These are phyloP conservation scores for Halcyon malimbica DNA, from an alignment of 2,113 vertebrate genomes.

Conservation along the genomic window DNA sequence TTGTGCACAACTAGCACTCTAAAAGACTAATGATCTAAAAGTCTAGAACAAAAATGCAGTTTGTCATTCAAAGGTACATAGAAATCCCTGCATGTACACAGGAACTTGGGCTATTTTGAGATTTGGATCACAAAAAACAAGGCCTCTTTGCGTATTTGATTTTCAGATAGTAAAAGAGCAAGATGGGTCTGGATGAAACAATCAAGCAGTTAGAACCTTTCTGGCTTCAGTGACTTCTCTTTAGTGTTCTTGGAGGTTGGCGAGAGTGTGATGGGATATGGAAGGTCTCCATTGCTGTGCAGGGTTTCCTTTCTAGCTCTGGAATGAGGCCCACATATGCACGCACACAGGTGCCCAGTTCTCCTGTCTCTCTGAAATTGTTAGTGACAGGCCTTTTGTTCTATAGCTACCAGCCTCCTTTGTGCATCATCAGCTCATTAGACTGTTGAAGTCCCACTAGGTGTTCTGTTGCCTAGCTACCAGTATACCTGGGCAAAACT, in stretches of 20 bases:
- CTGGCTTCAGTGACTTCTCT: background rate
- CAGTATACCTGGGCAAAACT: slow-evolving; percentile 18
- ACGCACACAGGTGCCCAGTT: background rate
- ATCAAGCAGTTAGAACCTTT: background rate
- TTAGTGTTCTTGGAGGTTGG: background rate
- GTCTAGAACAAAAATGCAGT: background rate
- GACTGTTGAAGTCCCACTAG: background rate
- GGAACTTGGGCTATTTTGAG: background rate
- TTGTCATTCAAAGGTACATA: background rate
- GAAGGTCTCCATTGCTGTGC: background rate
- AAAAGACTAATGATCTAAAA: background rate
- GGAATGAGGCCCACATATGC: background rate
- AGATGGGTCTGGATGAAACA: background rate
- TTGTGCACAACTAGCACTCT: background rate
- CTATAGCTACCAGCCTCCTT: background rate
- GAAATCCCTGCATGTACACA: background rate
- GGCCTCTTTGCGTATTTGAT: background rate
- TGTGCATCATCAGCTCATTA: slow-evolving; percentile 6
- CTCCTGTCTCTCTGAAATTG: background rate
- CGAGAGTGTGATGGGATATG: background rate
- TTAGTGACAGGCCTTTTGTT: background rate
- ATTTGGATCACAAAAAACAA: background rate
- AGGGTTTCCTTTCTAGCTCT: background rate
- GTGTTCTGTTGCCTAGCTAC: slow-evolving; percentile 15
- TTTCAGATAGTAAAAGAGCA: background rate